Evolutionary conservation across 64 coral and sea anemone species (phyloP).

Genomic region (Porites australiensis): DNA sequence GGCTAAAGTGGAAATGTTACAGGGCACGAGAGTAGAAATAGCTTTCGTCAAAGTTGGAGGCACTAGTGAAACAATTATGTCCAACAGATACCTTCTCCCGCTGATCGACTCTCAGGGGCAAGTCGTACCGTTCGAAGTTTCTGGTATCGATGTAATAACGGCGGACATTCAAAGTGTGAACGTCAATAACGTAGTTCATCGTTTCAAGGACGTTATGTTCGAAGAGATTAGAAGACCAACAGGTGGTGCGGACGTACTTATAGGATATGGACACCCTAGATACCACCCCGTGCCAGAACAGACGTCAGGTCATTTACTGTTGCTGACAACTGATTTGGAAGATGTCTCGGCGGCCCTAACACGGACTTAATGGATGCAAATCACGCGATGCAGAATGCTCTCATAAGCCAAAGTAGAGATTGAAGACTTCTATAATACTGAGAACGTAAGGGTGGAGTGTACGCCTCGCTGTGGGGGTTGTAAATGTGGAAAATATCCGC

Average conservation of each 20-base stretch:
- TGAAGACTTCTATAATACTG: neutral
- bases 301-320: neutral
- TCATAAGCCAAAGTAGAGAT: neutral
- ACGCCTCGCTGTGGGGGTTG: neutral
- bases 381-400: neutral
- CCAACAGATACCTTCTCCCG: slow-evolving; percentile 17
- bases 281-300: slow-evolving; percentile 27
- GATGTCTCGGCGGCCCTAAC: neutral
- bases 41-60: slow-evolving; percentile 13
- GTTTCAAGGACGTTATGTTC: slow-evolving; percentile 1
- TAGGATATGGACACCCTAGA: slow-evolving; percentile 3
- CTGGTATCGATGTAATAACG: slow-evolving; percentile 59
- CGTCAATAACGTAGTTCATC: neutral
- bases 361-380: neutral
- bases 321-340: slow-evolving; percentile 13
- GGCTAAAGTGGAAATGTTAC: neutral
- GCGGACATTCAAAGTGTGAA: slow-evolving; percentile 50
- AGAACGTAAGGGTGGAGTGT: neutral
- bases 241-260: slow-evolving; percentile 34
- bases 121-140: slow-evolving; percentile 29
- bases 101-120: slow-evolving; percentile 57
- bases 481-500: neutral
- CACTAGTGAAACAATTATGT: neutral
- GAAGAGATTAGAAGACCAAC: neutral
- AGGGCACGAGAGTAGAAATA: neutral